Evolutionary conservation across 2,888 invertebrate genomes (phyloP), one percentile per base, ranked within the genome.

Genomic region (Criorhina ranunculi): DNA sequence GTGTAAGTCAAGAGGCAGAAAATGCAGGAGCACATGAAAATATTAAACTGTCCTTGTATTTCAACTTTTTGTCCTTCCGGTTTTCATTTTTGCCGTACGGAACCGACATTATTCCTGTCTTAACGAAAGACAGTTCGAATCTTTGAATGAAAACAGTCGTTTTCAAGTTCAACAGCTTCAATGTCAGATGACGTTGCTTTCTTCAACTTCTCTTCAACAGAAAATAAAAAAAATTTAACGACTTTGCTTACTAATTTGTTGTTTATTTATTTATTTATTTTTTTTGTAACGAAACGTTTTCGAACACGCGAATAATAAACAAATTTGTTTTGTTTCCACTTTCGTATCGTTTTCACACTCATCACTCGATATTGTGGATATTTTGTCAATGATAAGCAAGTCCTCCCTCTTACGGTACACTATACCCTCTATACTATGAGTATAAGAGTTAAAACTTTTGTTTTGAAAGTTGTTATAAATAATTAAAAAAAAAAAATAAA

Each of bases 181-280:
- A 46, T 46, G 46, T 19, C 46, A 46, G 11, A 7, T 46, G 46
- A 46, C 46, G 46, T 46, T 19, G 19, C 19, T 19, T 11, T 19
- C 46, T 2, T 11, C 46, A 0, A 19, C 46, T 19, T 11, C 46
- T 15, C 8, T 42, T 42, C 42, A 9, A 19, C 24, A 24, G 4
- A 24, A 24, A 24, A 24, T 24, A 19, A 46, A 9, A 19, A 19
- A 46, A 46, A 9, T 9, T 46, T 46, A 19, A 17, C 46, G 19
- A 19, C 46, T 46, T 17, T 46, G 46, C 46, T 46, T 46, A 46
- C 46, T 46, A 46, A 46, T 46, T 46, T 17, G 9, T 17, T 46
- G 46, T 46, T 46, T 46, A 46, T 33, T 67, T 55, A 19, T 67
- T 42, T 53, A n/a, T n/a, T n/a, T n/a, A n/a, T n/a, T n/a, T n/a